These are phyloP conservation scores for Euwallacea fornicatus DNA, from an alignment of 1,140 invertebrate genomes.

Conservation along the genomic window DNA sequence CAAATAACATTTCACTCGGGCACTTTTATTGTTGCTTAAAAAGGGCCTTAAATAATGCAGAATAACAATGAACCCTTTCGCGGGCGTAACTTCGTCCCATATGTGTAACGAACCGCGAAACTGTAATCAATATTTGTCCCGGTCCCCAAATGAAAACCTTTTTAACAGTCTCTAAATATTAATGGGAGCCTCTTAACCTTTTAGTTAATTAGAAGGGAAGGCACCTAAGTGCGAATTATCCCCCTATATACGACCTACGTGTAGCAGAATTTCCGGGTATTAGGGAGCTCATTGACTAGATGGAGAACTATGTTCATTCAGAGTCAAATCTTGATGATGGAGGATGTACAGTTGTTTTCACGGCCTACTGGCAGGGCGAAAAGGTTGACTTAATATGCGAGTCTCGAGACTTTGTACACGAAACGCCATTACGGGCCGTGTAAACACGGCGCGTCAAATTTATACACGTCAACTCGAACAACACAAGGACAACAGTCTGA, in stretches of 20 bases:
- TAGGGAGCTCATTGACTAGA: neutral
- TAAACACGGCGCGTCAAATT: constrained; percentile 11
- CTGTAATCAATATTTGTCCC: constrained; percentile 19
- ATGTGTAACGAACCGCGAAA: constrained; percentile 9
- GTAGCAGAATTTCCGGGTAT: neutral
- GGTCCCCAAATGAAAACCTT: constrained; percentile 21
- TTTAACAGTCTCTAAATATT: constrained; percentile 27
- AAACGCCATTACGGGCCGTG: neutral
- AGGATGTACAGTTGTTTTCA: neutral
- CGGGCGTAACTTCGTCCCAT: neutral
- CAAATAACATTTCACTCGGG: no score
- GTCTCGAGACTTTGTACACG: neutral
- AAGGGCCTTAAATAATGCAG: no score
- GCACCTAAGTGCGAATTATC: constrained; percentile 13
- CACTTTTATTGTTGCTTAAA: no score
- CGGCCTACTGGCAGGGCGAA: neutral
- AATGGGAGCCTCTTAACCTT: constrained; percentile 18
- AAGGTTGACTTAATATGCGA: constrained; percentile 1
- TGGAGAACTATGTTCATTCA: neutral
- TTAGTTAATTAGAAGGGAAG: constrained; percentile 20
- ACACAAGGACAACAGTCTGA: constrained; percentile 21
- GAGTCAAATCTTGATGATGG: neutral
- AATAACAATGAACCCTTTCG: neutral
- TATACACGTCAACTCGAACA: constrained; percentile 13
- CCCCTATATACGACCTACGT: neutral